Percentiles rank a stretch among this genome's conserved stretches.
Conservation (phyloP, 2,797 vertebrate species). For the Premnoplex brunnescens region DNA sequence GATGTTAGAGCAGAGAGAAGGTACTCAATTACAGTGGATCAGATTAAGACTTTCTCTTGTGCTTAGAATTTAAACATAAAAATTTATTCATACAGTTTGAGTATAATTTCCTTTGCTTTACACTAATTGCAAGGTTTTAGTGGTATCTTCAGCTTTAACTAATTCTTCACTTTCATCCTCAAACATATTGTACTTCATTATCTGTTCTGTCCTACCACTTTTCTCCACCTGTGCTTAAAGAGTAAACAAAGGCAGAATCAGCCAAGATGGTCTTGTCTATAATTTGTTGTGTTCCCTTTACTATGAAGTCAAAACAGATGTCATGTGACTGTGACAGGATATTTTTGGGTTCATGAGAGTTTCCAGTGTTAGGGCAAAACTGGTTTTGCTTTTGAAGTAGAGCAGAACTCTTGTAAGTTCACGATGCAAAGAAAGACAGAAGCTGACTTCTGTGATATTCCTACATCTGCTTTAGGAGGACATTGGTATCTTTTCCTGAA, state of each 20-base stretch:
- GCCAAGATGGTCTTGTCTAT: neutral
- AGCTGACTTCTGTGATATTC: neutral
- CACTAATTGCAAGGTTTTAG: neutral
- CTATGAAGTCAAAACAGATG: neutral
- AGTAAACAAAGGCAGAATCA: neutral
- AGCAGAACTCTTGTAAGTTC: neutral
- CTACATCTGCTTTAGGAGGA: neutral
- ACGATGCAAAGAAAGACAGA: neutral
- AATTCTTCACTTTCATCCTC: neutral
- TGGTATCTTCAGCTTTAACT: neutral
- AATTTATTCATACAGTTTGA: neutral
- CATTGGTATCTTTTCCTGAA: neutral
- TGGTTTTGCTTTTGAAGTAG: neutral
- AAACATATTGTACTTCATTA: neutral
- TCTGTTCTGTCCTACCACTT: neutral
- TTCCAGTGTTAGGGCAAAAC: neutral
- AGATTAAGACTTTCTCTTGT: neutral
- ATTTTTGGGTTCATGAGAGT: neutral
- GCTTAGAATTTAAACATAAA: neutral
- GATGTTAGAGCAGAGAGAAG: neutral
- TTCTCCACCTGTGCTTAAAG: neutral
- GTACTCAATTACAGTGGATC: neutral
- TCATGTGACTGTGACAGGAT: neutral
- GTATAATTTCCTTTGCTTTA: neutral
- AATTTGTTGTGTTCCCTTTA: neutral